Percentiles rank a stretch among this genome's conserved stretches.
phyloP scores from a whole-genome alignment of 2,113 vertebrate species.

The Oryzias celebensis region DNA sequence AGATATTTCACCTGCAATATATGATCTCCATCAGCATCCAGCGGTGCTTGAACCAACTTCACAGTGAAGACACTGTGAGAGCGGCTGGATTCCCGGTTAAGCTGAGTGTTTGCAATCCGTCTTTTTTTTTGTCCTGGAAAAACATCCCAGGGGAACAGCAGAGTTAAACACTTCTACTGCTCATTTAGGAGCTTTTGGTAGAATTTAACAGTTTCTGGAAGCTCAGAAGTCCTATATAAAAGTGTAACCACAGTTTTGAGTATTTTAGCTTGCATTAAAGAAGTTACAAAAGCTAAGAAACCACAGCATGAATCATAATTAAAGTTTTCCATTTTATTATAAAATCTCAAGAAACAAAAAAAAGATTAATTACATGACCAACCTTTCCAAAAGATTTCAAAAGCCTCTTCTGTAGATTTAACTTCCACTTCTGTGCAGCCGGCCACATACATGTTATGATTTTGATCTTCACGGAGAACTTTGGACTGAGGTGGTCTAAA shows the following conservation, averaged over 20 bases:
- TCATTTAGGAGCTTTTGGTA: no score
- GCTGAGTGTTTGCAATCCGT: constrained; percentile 86
- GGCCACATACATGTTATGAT: constrained; percentile 96
- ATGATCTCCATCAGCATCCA: constrained; percentile 92
- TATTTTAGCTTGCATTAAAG: no score
- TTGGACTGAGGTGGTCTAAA: constrained; percentile 92
- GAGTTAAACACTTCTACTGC: neutral
- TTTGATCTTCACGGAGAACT: constrained; percentile 91
- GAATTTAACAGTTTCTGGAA: no score
- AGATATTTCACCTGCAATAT: constrained; percentile 85
- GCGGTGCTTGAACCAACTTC: constrained; percentile 91
- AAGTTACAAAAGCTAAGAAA: no score
- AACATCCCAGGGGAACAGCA: neutral
- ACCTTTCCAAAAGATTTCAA: constrained; percentile 98
- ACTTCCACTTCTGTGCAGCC: constrained; percentile 96
- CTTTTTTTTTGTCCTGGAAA: constrained; percentile 80
- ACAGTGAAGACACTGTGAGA: constrained; percentile 96
- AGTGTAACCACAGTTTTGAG: no score
- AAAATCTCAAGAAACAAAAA: no score
- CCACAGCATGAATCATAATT: no score
- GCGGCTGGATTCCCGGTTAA: constrained; percentile 94
- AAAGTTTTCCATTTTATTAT: no score
- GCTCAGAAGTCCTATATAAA: no score
- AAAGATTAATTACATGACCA: constrained; percentile 36
- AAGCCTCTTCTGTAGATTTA: constrained; percentile 95